Base-by-base conservation (phyloP, 2,888 invertebrate species). In the Chirona hameri region DNA sequence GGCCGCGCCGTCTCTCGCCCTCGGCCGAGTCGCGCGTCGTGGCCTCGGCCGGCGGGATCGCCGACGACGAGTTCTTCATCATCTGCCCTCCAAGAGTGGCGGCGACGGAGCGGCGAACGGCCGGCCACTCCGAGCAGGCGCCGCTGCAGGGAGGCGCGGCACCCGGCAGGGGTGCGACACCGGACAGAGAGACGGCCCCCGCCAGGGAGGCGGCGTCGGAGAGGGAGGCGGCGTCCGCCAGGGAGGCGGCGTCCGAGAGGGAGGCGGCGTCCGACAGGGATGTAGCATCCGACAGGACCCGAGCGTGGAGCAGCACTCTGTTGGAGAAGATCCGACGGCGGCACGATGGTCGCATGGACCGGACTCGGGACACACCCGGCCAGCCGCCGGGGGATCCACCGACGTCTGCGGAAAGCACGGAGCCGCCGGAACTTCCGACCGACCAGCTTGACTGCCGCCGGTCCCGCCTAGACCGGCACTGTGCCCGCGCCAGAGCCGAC, bases 51-150 rank as follows among this genome's bases (percentile, higher is more conserved):
- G 76, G 46, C 39, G 39, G 76, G 24, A 18, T 27, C 14, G 27
- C 21, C 24, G 76, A 76, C 24, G 76, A 76, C 46, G 76, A 76
- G 76, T 76, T 76, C 76, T 39, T 76, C 76, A 24, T 76, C 76
- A 46, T 76, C 76, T 76, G 76, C 46, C 24, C 46, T 9, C 76
- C 76, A 24, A 76, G 76, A 12, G 39, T 46, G 31, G 46, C 46
- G 39, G n/a, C 39, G 21, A 24, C 39, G 15, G 46, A 24, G 76
- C 76, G 76, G 46, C 76, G 10, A 52, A 52, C 52, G 52, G 39
- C 39, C 39, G 39, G 39, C 39, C 39, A 39, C 39, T 39, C 39
- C 52, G 52, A 52, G 10, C 15, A 52, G 52, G 52, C 12, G 52
- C 52, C 39, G 52, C 15, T 15, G 52, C 18, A 52, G 52, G 10